These are phyloP conservation scores for Chironomus striatipennis DNA, from an alignment of 1,140 invertebrate species.

Conservation along the genomic window DNA sequence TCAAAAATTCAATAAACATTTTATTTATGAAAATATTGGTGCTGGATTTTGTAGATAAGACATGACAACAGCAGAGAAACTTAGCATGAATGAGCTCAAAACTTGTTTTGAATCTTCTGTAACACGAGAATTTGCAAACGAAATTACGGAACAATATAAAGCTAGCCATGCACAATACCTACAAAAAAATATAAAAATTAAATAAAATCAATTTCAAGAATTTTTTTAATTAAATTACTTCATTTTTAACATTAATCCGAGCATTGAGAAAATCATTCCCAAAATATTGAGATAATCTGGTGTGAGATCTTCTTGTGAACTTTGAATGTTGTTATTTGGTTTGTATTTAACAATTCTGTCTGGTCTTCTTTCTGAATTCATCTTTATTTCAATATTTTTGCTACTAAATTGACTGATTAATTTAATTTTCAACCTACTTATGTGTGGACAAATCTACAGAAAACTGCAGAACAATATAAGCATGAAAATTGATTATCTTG, in stretches of 20 bases:
- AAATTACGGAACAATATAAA: conserved; percentile 96
- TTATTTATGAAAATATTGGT: conserved; percentile 66
- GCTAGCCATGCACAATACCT: conserved; percentile 94
- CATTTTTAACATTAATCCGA: conserved; percentile 98
- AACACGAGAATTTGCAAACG: conserved; percentile 89
- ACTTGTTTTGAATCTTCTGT: conserved; percentile 93
- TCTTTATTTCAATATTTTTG: background rate
- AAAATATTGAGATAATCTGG: conserved; percentile 99
- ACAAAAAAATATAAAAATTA: no score
- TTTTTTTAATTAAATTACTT: conserved; percentile 54
- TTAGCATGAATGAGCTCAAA: conserved; percentile 79
- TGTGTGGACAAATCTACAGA: no score
- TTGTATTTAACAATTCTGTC: conserved; percentile 64
- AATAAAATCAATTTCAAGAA: no score
- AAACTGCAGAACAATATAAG: no score
- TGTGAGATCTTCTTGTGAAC: conserved; percentile 82
- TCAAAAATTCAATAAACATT: background rate
- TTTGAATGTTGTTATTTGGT: conserved; percentile 52
- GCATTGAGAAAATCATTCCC: conserved; percentile 99
- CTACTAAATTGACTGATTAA: background rate
- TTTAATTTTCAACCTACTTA: background rate
- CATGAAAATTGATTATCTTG: no score
- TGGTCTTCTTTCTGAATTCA: conserved; percentile 9
- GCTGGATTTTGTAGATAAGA: conserved; percentile 98
- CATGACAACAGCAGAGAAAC: conserved; percentile 99